A percentile compares a stretch with the other conserved stretches of the same genome.
Conservation (phyloP, 1,140 invertebrate species). For the Leguminivora glycinivorella region DNA sequence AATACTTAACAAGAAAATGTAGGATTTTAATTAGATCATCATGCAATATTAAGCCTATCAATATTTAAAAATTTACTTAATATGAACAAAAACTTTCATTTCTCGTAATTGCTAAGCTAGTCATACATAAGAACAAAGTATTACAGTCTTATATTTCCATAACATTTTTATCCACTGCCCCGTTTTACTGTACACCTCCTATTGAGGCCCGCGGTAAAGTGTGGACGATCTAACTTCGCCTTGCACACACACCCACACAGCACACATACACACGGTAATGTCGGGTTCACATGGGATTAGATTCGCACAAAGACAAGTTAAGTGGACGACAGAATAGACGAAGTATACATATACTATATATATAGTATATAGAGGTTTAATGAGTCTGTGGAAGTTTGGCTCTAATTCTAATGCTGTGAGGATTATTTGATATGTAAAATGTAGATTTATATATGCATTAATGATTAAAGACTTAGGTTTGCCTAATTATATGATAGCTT, state of each 20-base stretch:
- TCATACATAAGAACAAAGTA: too few relatives aligned
- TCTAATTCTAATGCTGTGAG: background rate
- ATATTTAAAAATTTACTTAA: too few relatives aligned
- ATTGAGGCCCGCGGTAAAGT: slow-evolving; percentile 76
- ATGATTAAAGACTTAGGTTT: background rate
- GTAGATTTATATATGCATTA: background rate
- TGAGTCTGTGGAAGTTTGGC: background rate
- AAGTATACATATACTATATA: background rate
- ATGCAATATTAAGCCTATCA: too few relatives aligned
- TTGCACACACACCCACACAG: slow-evolving; percentile 53
- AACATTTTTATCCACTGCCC: slow-evolving; percentile 31
- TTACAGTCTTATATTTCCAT: background rate
- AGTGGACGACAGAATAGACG: slow-evolving; percentile 1
- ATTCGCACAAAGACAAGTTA: slow-evolving; percentile 42
- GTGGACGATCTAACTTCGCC: slow-evolving; percentile 77
- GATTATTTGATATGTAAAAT: background rate
- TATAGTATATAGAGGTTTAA: background rate
- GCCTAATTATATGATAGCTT: background rate
- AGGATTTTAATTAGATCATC: too few relatives aligned
- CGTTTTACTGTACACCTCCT: slow-evolving; percentile 61
- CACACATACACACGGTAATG: slow-evolving; percentile 43
- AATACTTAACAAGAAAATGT: too few relatives aligned
- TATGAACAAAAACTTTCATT: too few relatives aligned
- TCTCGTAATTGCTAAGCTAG: too few relatives aligned
- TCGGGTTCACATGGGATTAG: slow-evolving; percentile 67